A percentile compares a stretch with the other conserved stretches of the same genome.
Conservation (phyloP, 2,888 invertebrate genomes). For the Ceramica pisi region DNA sequence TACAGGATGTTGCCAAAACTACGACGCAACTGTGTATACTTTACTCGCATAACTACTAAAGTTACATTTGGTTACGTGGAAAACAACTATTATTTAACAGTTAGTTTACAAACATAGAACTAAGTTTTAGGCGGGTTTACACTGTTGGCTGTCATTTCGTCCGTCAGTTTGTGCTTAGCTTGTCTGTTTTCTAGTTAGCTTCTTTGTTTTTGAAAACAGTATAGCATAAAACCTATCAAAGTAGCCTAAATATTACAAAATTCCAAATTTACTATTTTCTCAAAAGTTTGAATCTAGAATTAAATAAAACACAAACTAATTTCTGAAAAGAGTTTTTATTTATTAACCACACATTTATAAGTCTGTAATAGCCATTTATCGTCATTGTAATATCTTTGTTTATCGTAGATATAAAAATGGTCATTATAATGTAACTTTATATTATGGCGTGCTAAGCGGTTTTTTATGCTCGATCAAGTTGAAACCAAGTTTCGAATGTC, state of each 20-base stretch:
- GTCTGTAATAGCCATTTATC: constrained; percentile 51
- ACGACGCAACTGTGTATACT: constrained; percentile 74
- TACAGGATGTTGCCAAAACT: constrained; percentile 90
- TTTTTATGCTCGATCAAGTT: constrained; percentile 88
- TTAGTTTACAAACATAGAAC: constrained; percentile 69
- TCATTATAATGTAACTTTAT: constrained; percentile 79
- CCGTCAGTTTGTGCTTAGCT: constrained; percentile 43
- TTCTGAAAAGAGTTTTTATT: constrained; percentile 18
- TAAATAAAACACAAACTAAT: neutral
- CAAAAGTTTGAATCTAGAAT: no score
- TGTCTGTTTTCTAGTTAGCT: constrained; percentile 26
- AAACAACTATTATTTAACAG: constrained; percentile 77
- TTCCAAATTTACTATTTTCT: neutral
- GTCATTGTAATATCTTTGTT: no score
- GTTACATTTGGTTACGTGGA: constrained; percentile 75
- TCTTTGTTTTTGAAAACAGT: neutral
- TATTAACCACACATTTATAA: constrained; percentile 17
- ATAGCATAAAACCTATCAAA: neutral
- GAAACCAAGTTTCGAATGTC: constrained; percentile 85
- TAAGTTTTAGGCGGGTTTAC: constrained; percentile 64
- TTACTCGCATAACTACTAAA: constrained; percentile 74
- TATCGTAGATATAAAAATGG: constrained; percentile 67
- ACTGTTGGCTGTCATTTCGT: constrained; percentile 59
- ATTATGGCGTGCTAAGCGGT: constrained; percentile 82
- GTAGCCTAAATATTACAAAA: neutral